These are phyloP conservation scores for Sinocyclocheilus anophthalmus DNA, from an alignment of 2,113 vertebrate genomes.

Conservation along the genomic window DNA sequence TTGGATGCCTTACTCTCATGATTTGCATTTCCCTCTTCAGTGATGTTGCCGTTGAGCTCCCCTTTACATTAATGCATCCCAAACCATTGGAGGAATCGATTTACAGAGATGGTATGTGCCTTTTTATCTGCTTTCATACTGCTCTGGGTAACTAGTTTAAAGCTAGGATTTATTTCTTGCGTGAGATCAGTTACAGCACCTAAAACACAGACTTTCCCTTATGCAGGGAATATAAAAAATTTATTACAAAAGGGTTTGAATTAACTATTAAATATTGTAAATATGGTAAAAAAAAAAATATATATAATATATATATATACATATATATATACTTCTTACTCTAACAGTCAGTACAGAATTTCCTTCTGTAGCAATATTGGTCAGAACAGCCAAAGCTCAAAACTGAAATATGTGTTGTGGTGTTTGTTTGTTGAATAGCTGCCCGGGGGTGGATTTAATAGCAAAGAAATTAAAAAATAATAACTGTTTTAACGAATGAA, in stretches of 20 bases:
- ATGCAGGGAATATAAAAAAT: background rate
- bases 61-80: conserved; percentile 94
- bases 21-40: conserved; percentile 69
- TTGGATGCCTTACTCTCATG: conserved; percentile 2
- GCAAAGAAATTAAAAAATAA: background rate
- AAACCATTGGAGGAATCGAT: conserved; percentile 87
- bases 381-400: background rate
- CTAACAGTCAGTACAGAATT: background rate
- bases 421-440: background rate
- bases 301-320: no score
- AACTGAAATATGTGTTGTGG: background rate
- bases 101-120: conserved; percentile 81
- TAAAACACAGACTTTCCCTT: background rate
- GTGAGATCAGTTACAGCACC: background rate
- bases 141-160: background rate
- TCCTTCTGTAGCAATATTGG: background rate
- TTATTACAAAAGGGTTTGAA: background rate
- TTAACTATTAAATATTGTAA: no score
- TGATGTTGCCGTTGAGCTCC: conserved; percentile 90
- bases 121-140: conserved; percentile 21
- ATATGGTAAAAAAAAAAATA: no score
- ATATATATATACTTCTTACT: no score
- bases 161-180: background rate
- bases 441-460: background rate
- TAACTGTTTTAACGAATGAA: background rate